Evolutionary conservation across 2,113 vertebrate species (phyloP).

Genomic region (Apteryx mantelli): DNA sequence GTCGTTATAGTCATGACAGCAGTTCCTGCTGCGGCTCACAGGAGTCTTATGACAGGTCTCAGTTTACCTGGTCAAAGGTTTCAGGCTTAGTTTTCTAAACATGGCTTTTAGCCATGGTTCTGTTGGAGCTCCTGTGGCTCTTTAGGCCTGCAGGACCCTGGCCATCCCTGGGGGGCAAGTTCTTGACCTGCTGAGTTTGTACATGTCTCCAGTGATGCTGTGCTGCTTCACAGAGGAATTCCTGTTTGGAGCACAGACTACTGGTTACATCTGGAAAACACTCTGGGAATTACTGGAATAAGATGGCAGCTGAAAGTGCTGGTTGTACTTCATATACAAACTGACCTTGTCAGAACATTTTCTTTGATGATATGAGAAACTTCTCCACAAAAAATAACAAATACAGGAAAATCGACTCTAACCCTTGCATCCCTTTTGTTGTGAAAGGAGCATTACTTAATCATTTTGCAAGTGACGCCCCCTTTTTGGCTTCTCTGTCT

Average conservation of each 20-base stretch:
- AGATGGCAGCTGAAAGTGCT: not conserved
- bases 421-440: not conserved
- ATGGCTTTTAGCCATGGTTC: not conserved
- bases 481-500: not conserved
- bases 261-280: not conserved
- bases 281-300: not conserved
- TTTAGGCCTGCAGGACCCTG: not conserved
- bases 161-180: not conserved
- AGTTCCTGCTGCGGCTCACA: not conserved
- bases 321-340: not conserved
- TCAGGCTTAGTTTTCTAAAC: slow-evolving; percentile 24
- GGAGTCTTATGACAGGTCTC: not conserved
- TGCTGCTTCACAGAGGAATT: slow-evolving; percentile 24
- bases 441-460: not conserved
- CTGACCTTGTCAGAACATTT: not conserved
- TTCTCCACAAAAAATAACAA: not conserved
- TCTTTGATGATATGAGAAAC: not conserved
- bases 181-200: slow-evolving; percentile 9
- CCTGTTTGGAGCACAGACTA: not conserved
- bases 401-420: not conserved
- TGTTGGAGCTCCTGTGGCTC: slow-evolving; percentile 17
- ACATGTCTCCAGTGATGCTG: not conserved
- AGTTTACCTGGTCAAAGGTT: not conserved
- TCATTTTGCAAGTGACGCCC: not conserved
- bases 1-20: not conserved